Conservation (phyloP, 2,113 vertebrate genomes). For the Lota lota region DNA sequence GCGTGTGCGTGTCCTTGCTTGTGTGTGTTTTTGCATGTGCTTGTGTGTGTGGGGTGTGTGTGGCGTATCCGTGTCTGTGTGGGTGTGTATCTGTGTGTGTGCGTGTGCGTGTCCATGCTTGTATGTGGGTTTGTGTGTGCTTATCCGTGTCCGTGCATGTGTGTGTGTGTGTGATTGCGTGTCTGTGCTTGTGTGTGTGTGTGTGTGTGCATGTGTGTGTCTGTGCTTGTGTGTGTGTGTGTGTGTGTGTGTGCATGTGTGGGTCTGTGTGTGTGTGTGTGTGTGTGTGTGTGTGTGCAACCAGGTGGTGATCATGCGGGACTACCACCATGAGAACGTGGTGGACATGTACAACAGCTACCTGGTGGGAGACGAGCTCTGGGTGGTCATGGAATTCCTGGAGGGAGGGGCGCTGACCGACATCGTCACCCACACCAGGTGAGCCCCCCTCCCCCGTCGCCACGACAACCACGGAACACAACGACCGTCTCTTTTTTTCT, state of each 20-base stretch:
- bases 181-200: background rate
- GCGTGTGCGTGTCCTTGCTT: background rate
- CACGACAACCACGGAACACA: too few species aligned
- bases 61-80: background rate
- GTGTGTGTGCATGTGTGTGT: conserved; percentile 1
- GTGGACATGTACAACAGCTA: conserved; percentile 99
- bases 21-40: conserved; percentile 3
- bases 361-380: conserved; percentile 92
- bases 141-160: background rate
- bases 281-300: background rate
- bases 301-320: conserved; percentile 98
- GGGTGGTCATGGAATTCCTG: conserved; percentile 99
- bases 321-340: conserved; percentile 98
- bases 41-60: background rate
- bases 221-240: background rate
- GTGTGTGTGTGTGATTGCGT: background rate
- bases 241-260: background rate
- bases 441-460: conserved; percentile 13
- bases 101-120: background rate
- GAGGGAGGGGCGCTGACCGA: conserved; percentile 97
- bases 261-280: conserved; percentile 1
- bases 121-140: conserved; percentile 5
- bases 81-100: background rate
- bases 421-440: conserved; percentile 98
- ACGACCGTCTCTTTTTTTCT: too few species aligned